Evolutionary conservation across 2,888 invertebrate species (phyloP).

Genomic region (Heliconius ismenius): DNA sequence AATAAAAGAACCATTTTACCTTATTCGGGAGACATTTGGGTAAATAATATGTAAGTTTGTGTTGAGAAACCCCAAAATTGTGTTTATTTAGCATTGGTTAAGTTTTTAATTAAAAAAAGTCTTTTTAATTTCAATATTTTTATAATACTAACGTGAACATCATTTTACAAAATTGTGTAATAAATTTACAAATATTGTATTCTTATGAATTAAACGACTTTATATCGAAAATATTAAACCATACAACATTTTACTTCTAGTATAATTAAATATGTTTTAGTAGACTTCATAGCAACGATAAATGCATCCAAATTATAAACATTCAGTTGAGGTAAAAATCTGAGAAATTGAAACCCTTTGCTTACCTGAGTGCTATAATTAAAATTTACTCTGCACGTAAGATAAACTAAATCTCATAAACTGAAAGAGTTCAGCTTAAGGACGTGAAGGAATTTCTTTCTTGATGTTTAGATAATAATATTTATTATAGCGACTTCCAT

Average conservation of each 20-base stretch:
- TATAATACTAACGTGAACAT: not conserved
- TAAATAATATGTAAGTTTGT: conserved; percentile 30
- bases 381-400: conserved; percentile 48
- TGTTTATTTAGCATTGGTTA: not conserved
- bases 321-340: conserved; percentile 4
- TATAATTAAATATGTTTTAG: not conserved
- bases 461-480: conserved; percentile 76
- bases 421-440: conserved; percentile 66
- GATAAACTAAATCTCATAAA: conserved; percentile 58
- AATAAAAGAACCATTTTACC: conserved; percentile 62
- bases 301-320: not conserved
- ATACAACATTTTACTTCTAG: not conserved
- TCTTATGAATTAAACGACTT: not conserved
- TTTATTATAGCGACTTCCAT: conserved; percentile 69
- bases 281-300: no score
- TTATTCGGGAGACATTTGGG: conserved; percentile 49
- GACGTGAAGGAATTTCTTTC: conserved; percentile 78
- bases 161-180: not conserved
- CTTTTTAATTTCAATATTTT: not conserved
- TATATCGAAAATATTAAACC: not conserved
- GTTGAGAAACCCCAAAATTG: not conserved
- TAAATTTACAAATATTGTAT: not conserved
- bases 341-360: not conserved
- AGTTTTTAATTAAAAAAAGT: not conserved
- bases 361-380: conserved; percentile 44